Base-by-base conservation (phyloP, 1,140 invertebrate genomes). In the Oreohelix idahoensis region DNA sequence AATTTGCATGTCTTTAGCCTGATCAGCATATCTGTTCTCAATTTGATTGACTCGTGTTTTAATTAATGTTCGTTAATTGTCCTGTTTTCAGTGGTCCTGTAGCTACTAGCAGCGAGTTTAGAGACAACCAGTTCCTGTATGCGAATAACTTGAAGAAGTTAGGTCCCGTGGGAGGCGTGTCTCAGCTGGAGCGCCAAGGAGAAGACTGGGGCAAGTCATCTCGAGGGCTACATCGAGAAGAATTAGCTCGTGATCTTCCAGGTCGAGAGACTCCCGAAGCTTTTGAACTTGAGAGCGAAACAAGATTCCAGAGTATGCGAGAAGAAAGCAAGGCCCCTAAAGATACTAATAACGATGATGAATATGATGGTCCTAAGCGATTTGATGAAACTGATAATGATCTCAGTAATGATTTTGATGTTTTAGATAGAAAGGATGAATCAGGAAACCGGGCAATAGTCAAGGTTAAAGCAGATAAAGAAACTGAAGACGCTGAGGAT, bases 351-450 rank as follows among this genome's bases (percentile, higher is more conserved):
- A n/a, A 66, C 17, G 63, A 66, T 11, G 63, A 66, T 29, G 63
- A 66, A 66, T 2, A 32, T 32, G 17, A 66, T n/a, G 63, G 63
- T 29, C 63, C 63, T 35, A 32, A 32, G n/a, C n/a, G 29, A 32
- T 66, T 66, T 66, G 63, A 66, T 35, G 63, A 66, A 35, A 35
- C 63, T 66, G 63, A 66, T 66, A 66, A 66, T 66, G 63, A 66
- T 66, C 10, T n/a, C 23, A n/a, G 4, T 58, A n/a, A 15, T 23
- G n/a, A 66, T 66, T 66, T 66, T 66, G 63, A 66, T 66, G 5
- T 66, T 32, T 66, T 66, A 13, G 29, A 66, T 15, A 66, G 63
- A n/a, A 66, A 32, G 29, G 63, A 66, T 32, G 63, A 66, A 66
- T 32, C 29, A 5, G 1, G 4, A 32, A 66, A 66, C 63, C 8